phyloP scores from a whole-genome alignment of 2,113 vertebrate species.

The Tringa solitaria region DNA sequence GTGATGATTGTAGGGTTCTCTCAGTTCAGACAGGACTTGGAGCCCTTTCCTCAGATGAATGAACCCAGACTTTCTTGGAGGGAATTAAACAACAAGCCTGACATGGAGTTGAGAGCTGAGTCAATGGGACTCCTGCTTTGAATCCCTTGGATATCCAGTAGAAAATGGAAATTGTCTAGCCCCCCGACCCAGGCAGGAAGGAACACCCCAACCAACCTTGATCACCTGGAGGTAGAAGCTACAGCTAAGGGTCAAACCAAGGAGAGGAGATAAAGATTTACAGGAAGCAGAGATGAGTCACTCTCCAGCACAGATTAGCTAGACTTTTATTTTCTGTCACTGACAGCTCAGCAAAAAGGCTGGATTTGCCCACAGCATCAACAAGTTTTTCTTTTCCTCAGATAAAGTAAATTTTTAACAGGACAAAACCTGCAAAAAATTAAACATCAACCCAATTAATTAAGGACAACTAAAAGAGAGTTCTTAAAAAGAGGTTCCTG shows the following conservation, averaged over 20 bases:
- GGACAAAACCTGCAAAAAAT: not conserved
- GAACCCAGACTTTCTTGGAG: not conserved
- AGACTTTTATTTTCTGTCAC: not conserved
- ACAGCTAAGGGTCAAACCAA: not conserved
- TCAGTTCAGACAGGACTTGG: not conserved
- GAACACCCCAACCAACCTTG: not conserved
- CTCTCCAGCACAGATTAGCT: not conserved
- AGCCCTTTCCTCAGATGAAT: not conserved
- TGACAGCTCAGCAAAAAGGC: not conserved
- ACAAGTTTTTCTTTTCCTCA: not conserved
- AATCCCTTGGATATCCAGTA: not conserved
- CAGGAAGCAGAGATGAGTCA: not conserved
- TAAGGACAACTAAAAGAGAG: not conserved
- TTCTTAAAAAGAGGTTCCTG: not conserved
- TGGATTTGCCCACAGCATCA: not conserved
- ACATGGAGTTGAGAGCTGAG: not conserved
- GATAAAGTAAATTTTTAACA: not conserved
- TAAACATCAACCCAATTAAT: not conserved
- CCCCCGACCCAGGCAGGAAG: not conserved
- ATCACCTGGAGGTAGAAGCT: not conserved
- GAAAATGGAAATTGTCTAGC: not conserved
- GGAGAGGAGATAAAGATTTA: not conserved
- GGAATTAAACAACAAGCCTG: not conserved
- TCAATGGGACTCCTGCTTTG: not conserved
- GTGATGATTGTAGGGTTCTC: not conserved